phyloP scores from a whole-genome alignment of 2,797 vertebrate species.

The Coranthus polyacanthus region DNA sequence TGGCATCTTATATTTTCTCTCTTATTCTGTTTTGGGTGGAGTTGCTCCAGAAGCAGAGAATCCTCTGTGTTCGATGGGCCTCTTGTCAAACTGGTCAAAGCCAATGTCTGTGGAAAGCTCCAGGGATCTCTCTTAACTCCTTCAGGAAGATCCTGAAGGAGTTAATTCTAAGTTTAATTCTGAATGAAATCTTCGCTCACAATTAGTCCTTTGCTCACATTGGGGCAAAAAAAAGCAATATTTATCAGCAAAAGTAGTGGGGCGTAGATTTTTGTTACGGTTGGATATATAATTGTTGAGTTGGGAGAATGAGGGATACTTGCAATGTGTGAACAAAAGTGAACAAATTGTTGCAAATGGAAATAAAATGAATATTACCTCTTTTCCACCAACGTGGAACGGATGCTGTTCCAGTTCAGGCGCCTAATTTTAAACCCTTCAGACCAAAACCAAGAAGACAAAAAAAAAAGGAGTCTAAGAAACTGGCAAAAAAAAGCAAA shows the following conservation, averaged over 20 bases:
- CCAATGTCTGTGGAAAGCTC: constrained; percentile 23
- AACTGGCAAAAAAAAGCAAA: too few species aligned
- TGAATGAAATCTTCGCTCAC: constrained; percentile 25
- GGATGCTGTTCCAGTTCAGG: too few species aligned
- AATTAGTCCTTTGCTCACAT: constrained; percentile 12
- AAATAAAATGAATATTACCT: too few species aligned
- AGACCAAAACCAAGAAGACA: too few species aligned
- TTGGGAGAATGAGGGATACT: too few species aligned
- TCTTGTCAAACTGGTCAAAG: constrained; percentile 16
- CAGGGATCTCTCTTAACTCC: constrained; percentile 21
- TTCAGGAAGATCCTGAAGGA: constrained; percentile 26
- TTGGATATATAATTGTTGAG: too few species aligned
- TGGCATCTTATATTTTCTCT: constrained; percentile 9
- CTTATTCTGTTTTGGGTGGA: constrained; percentile 18
- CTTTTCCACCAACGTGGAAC: too few species aligned
- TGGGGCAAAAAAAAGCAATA: neutral
- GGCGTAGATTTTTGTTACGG: neutral
- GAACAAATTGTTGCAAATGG: too few species aligned
- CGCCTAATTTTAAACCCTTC: too few species aligned
- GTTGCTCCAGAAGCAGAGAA: constrained; percentile 12
- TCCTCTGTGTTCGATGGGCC: neutral
- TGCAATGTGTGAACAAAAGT: too few species aligned
- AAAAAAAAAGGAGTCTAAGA: too few species aligned
- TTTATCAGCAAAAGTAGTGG: neutral
- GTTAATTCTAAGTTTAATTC: constrained; percentile 31